Evolutionary conservation across 64 coral and sea anemone genomes (phyloP).

Genomic region (Cladopsammia gracilis): DNA sequence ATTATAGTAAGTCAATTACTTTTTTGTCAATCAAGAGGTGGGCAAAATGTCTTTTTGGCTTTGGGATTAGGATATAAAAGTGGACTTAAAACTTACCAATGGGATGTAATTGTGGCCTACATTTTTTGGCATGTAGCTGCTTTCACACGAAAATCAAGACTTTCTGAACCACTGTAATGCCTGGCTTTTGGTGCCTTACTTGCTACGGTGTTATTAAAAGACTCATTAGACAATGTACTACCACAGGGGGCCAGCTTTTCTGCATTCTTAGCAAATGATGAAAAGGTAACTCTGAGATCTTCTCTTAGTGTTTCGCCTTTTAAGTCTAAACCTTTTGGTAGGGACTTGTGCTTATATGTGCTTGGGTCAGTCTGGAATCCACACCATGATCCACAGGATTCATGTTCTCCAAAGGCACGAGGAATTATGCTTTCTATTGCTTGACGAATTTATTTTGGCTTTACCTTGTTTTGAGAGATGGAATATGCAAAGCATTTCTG

Average conservation of each 20-base stretch:
- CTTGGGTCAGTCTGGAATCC: neutral
- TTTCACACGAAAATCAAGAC: slow-evolving; percentile 34
- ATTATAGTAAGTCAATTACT: too few relatives aligned
- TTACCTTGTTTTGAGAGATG: slow-evolving; percentile 19
- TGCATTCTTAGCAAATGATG: too few relatives aligned
- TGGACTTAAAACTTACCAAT: slow-evolving; percentile 37
- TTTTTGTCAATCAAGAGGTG: neutral
- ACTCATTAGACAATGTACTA: too few relatives aligned
- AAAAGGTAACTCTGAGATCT: too few relatives aligned
- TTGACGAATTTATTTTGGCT: slow-evolving; percentile 2
- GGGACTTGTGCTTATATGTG: slow-evolving; percentile 14
- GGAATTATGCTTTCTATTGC: slow-evolving; percentile 39
- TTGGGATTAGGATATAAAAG: neutral
- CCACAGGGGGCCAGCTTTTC: too few relatives aligned
- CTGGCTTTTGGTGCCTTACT: too few relatives aligned
- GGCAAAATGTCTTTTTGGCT: neutral
- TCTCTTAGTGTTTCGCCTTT: too few relatives aligned
- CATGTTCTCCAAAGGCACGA: slow-evolving; percentile 34
- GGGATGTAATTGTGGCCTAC: slow-evolving; percentile 37
- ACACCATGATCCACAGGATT: slow-evolving; percentile 37
- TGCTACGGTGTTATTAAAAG: too few relatives aligned
- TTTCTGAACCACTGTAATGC: too few relatives aligned
- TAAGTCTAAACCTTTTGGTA: slow-evolving; percentile 18
- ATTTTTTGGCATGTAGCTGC: slow-evolving; percentile 55
- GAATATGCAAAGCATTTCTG: slow-evolving; percentile 12